Conservation (phyloP, 2,888 invertebrate genomes). For the Phengaris arion region DNA sequence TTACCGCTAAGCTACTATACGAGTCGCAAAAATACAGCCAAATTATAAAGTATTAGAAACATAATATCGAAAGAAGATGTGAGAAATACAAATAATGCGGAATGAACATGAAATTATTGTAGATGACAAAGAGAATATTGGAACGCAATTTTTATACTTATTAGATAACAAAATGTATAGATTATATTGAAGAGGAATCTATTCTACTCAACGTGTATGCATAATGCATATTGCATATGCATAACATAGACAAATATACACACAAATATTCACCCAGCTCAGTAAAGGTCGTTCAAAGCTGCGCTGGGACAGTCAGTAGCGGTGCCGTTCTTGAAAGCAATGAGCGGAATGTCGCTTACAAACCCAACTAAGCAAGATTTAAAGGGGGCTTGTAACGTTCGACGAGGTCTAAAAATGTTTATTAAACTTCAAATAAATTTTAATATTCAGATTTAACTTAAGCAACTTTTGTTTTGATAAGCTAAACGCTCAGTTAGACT, state of each 20-base stretch:
- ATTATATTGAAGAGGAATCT: neutral
- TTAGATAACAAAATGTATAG: neutral
- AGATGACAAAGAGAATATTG: neutral
- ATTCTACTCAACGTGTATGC: neutral
- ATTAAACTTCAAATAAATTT: neutral
- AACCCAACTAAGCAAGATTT: slow-evolving; percentile 26
- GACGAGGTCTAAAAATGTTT: neutral
- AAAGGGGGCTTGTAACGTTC: slow-evolving; percentile 1
- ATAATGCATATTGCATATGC: neutral
- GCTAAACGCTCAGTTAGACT: too few species aligned
- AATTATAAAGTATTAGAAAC: neutral
- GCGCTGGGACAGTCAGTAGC: slow-evolving; percentile 18
- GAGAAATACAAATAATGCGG: neutral
- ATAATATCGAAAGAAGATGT: neutral
- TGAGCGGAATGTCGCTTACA: slow-evolving; percentile 36
- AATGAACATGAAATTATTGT: neutral
- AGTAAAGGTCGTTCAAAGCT: slow-evolving; percentile 26
- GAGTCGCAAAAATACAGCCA: neutral
- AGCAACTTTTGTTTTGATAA: too few species aligned
- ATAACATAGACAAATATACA: neutral
- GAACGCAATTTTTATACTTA: neutral
- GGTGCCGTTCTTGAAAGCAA: slow-evolving; percentile 29
- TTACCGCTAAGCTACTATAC: neutral
- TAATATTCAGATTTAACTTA: neutral
- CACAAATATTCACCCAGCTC: slow-evolving; percentile 21